A percentile compares a stretch with the other conserved stretches of the same genome.
These are phyloP conservation scores for Arizona elegans DNA, from an alignment of 2,113 vertebrate species.

Conservation along the genomic window DNA sequence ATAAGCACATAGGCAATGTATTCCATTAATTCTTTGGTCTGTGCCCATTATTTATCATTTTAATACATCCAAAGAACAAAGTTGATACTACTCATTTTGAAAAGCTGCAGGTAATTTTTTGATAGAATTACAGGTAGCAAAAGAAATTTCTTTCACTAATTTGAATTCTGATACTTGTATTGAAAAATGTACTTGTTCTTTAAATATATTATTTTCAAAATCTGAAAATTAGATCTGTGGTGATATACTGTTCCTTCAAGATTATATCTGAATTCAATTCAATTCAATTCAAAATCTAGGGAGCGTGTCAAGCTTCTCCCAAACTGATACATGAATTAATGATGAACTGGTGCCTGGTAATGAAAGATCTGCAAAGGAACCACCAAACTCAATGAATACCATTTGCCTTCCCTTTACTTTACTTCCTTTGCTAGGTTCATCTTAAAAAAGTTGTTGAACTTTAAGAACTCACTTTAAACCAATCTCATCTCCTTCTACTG, in stretches of 20 bases:
- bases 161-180: background rate
- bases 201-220: slow-evolving; percentile 10
- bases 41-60: slow-evolving; percentile 44
- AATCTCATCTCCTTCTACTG: background rate
- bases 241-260: slow-evolving; percentile 65
- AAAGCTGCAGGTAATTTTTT: background rate
- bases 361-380: background rate
- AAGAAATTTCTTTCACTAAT: slow-evolving; percentile 31
- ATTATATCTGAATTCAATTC: slow-evolving; percentile 20
- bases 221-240: slow-evolving; percentile 33
- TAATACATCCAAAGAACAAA: slow-evolving; percentile 42
- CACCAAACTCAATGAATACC: background rate
- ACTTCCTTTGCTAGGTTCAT: background rate
- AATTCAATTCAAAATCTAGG: background rate
- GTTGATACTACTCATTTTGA: slow-evolving; percentile 27
- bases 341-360: background rate
- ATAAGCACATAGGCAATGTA: background rate
- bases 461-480: background rate
- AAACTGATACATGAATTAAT: background rate
- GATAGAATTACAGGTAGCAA: background rate
- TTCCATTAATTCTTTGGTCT: slow-evolving; percentile 29
- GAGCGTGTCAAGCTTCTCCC: background rate
- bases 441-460: background rate
- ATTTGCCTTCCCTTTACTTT: background rate
- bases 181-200: slow-evolving; percentile 6